Evolutionary conservation across 2,888 invertebrate genomes (phyloP).

Genomic region (Calameuta filiformis): DNA sequence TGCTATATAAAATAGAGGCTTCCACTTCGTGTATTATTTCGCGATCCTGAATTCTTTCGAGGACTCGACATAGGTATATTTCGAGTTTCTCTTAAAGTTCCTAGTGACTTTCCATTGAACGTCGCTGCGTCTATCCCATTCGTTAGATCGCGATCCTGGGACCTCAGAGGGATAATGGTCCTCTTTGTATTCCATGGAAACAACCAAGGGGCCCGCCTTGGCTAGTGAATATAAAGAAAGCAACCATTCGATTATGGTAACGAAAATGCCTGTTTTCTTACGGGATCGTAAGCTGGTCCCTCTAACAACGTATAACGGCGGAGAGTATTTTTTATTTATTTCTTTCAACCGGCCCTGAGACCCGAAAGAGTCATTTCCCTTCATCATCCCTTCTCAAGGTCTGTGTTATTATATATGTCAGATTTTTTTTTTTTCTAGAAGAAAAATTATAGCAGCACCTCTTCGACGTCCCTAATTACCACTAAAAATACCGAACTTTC

Average conservation of each 20-base stretch:
- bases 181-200: neutral
- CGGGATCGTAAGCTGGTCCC: neutral
- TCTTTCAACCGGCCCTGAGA: neutral
- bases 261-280: neutral
- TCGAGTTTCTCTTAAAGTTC: neutral
- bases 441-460: neutral
- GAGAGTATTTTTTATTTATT: neutral
- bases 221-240: neutral
- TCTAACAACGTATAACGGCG: neutral
- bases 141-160: neutral
- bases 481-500: conserved; percentile 32
- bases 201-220: neutral
- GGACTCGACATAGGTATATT: neutral
- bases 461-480: conserved; percentile 7
- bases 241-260: neutral
- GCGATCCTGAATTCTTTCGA: neutral
- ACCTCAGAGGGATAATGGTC: neutral
- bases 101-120: neutral
- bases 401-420: neutral
- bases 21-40: neutral
- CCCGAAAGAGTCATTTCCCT: neutral
- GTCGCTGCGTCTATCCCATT: neutral
- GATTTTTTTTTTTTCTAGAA: neutral
- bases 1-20: neutral
- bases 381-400: neutral